Percentiles rank a stretch among this genome's conserved stretches.
These are phyloP conservation scores for Andinoacara biseriatus DNA, from an alignment of 2,113 vertebrate species.

Conservation along the genomic window DNA sequence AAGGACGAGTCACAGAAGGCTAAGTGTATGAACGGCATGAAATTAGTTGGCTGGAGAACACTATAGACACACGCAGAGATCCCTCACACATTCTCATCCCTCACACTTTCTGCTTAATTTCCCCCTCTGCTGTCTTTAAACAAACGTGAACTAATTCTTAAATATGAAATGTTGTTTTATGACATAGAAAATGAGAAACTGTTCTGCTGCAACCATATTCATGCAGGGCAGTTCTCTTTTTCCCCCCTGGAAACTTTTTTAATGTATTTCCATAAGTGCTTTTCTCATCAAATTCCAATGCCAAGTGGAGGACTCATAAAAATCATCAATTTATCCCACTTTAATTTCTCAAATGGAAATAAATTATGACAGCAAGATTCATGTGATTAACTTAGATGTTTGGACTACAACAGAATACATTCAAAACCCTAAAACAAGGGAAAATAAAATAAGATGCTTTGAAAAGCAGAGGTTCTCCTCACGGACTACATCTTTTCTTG, in stretches of 20 bases:
- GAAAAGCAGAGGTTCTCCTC: background rate
- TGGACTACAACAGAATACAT: background rate
- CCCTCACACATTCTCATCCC: background rate
- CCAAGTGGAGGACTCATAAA: slow-evolving; percentile 39
- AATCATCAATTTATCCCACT: slow-evolving; percentile 41
- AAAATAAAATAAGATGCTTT: background rate
- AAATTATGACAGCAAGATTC: slow-evolving; percentile 21
- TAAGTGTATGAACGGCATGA: slow-evolving; percentile 22
- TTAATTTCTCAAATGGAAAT: slow-evolving; percentile 38
- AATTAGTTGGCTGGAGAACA: slow-evolving; percentile 33
- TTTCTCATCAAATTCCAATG: slow-evolving; percentile 57
- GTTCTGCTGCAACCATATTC: slow-evolving; percentile 42
- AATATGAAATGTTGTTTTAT: slow-evolving; percentile 30
- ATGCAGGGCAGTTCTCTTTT: slow-evolving; percentile 18
- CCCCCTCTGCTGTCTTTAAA: background rate
- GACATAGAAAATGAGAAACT: slow-evolving; percentile 36
- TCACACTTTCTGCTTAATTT: background rate
- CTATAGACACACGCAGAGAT: slow-evolving; percentile 4
- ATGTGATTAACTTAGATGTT: slow-evolving; percentile 6
- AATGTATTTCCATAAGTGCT: slow-evolving; percentile 57
- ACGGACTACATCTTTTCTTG: slow-evolving; percentile 6
- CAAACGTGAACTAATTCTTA: slow-evolving; percentile 17
- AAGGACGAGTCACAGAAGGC: slow-evolving; percentile 37
- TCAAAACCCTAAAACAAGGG: background rate
- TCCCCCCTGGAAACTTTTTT: slow-evolving; percentile 37